phyloP scores from a whole-genome alignment of 2,797 vertebrate genomes.

The Coracias cyanogaster region DNA sequence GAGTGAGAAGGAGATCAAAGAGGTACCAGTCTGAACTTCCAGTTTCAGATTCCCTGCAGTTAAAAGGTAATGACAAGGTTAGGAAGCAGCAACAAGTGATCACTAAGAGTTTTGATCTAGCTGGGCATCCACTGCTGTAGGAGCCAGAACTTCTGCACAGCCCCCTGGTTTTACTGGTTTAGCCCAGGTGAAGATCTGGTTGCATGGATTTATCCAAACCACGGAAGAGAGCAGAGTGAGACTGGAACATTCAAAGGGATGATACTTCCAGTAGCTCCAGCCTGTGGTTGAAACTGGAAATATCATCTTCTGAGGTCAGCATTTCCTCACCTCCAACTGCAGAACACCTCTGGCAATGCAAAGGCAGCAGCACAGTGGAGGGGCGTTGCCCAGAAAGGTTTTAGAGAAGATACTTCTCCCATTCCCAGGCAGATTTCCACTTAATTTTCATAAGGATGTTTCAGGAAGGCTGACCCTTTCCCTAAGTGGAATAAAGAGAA shows the following conservation, averaged over 20 bases:
- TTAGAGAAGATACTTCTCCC: not conserved
- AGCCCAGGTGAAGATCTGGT: not conserved
- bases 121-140: not conserved
- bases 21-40: not conserved
- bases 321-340: not conserved
- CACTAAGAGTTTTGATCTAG: not conserved
- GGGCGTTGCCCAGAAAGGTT: not conserved
- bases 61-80: not conserved
- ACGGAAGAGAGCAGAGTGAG: not conserved
- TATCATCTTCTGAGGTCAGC: not conserved
- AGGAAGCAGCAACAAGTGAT: not conserved
- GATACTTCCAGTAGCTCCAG: conserved; percentile 2
- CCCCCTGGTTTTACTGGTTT: rapidly evolving
- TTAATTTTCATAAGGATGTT: not conserved
- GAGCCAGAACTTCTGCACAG: not conserved
- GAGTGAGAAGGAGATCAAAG: not conserved
- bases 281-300: conserved; percentile 7
- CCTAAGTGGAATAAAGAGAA: rapidly evolving
- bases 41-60: not conserved
- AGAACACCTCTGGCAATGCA: not conserved
- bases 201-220: not conserved
- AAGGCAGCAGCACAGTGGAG: not conserved
- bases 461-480: not conserved
- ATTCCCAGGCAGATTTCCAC: not conserved
- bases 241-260: not conserved